These are phyloP conservation scores for Phocoena phocoena DNA, from an alignment of 2,113 vertebrate genomes.

Conservation along the genomic window DNA sequence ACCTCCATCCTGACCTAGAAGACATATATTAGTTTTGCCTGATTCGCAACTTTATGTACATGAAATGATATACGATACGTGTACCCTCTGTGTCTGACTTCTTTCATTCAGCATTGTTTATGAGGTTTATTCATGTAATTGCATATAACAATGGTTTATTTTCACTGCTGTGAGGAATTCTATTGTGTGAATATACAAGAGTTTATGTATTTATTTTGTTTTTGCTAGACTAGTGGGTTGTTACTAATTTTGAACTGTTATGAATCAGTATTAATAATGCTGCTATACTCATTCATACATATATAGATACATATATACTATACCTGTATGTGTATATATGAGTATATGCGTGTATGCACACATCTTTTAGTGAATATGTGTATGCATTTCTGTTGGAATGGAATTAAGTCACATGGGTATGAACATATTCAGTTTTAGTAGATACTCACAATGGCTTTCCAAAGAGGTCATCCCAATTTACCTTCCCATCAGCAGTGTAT, in stretches of 20 bases:
- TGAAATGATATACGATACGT: background rate
- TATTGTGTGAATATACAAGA: background rate
- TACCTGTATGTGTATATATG: background rate
- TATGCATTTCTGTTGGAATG: background rate
- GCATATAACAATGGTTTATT: background rate
- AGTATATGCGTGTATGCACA: background rate
- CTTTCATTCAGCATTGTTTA: background rate
- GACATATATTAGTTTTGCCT: background rate
- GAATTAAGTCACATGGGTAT: background rate
- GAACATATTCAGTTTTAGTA: background rate
- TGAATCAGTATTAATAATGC: background rate
- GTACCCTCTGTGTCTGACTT: background rate
- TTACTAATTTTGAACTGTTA: background rate
- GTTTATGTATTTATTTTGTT: background rate
- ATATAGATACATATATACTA: background rate
- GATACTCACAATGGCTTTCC: background rate
- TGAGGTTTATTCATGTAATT: background rate
- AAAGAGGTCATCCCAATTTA: background rate
- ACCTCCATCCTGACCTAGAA: background rate
- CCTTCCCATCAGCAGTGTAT: background rate
- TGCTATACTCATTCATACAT: background rate
- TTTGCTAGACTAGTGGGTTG: background rate
- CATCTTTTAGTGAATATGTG: background rate
- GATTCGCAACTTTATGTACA: background rate
- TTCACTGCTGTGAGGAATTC: background rate